phyloP scores from a whole-genome alignment of 1,140 invertebrate species.

The Lasioglossum albipes region DNA sequence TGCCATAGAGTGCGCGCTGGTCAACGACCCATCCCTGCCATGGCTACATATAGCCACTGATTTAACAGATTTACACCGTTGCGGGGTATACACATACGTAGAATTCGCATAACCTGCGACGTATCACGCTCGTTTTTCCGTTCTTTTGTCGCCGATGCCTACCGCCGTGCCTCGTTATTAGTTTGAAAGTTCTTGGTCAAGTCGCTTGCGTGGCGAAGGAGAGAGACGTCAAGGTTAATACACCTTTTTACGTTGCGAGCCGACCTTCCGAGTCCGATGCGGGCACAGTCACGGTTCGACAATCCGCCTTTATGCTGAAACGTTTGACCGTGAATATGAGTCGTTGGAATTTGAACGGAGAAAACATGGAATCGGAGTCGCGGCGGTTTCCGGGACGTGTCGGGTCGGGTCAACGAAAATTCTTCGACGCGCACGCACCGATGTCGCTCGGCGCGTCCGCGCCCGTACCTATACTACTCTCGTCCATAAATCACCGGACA shows the following conservation, averaged over 20 bases:
- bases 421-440: neutral
- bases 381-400: slow-evolving; percentile 14
- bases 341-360: slow-evolving; percentile 57
- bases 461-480: too few relatives aligned
- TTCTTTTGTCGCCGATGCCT: neutral
- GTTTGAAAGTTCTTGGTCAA: slow-evolving; percentile 61
- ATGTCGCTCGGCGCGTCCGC: neutral
- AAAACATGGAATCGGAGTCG: slow-evolving; percentile 18
- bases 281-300: slow-evolving; percentile 61
- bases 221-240: slow-evolving; percentile 62
- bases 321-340: slow-evolving; percentile 60
- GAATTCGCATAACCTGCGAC: slow-evolving; percentile 11
- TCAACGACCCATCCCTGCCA: slow-evolving; percentile 57
- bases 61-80: slow-evolving; percentile 28
- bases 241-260: slow-evolving; percentile 58
- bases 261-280: slow-evolving; percentile 62
- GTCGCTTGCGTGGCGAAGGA: slow-evolving; percentile 51
- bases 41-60: slow-evolving; percentile 42
- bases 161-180: slow-evolving; percentile 17
- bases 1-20: slow-evolving; percentile 48
- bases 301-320: slow-evolving; percentile 60
- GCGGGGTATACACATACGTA: neutral
- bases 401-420: neutral
- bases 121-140: slow-evolving; percentile 26
- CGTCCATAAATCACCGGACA: too few relatives aligned